Base-by-base conservation (phyloP, 2,888 invertebrate species). In the Eilema caniola region DNA sequence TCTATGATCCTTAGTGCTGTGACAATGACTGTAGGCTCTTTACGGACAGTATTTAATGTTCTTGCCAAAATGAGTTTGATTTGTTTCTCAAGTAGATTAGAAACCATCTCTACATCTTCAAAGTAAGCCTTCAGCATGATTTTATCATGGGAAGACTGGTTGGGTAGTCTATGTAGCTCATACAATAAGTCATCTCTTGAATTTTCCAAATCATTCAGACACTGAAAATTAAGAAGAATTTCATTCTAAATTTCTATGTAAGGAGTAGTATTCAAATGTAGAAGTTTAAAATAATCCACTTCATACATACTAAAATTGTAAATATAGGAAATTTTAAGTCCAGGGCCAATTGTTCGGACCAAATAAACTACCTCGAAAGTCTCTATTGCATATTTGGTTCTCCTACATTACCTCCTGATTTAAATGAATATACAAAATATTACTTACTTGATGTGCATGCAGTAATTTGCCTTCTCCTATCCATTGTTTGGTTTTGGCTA, bases 1-100 rank as follows among this genome's bases (percentile, higher is more conserved):
- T 99, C 99, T 83, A 99, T 98, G 69, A 99, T 99, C 79, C 99
- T 96, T 56, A 99, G 91, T 0, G 98, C 99, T 11, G 99, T 99
- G 0, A 99, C 99, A 81, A 99, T 98, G 12, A 99, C 97, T 0
- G 98, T 98, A 0, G 99, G 99, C 87, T 99, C 98, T 89, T 99
- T 98, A 28, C 99, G 96, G 0, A 99, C 99, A 2, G 99, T 99
- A 87, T 99, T 99, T 63, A 99, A 93, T 1, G 99, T 98, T 72
- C 99, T 96, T 73, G 98, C 98, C 67, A 99, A 90, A 75, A 99
- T 98, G 62, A 99, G 95, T 88, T 98, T 97, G 62, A 99, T 96
- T 89, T 99, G 99, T 87, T 99, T 99, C 83, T 98, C 98, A 78
- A 99, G 95, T 11, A 98, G 95, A 77, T 97, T 97, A 0, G 99